Evolutionary conservation across 1,140 invertebrate genomes (phyloP), one percentile per base, ranked within the genome.

Genomic region (Protaetia brevitarsis): DNA sequence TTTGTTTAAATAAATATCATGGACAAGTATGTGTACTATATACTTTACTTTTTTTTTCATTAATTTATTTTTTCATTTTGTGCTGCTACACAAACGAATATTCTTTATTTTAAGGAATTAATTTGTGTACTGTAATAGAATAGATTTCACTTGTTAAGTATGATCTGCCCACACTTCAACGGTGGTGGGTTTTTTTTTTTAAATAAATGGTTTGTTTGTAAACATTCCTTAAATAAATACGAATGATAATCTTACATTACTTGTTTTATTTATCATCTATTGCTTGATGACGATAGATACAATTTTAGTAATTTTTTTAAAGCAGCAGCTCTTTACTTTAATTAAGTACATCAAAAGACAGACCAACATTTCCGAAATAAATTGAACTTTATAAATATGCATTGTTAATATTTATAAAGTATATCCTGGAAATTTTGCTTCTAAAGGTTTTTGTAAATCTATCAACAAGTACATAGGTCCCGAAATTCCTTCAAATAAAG

Each of bases 401-500:
- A n/a, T n/a, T n/a, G n/a, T n/a, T n/a, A n/a, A n/a, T n/a, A n/a
- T n/a, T n/a, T 77, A 79, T 30, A 79, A 63, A 5, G 74, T 77
- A 67, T 72, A 79, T 37, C 76, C 77, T 11, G 91, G 91, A 78
- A 93, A 92, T 78, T 85, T 86, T 1, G 90, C 85, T 4, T 81
- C 74, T 30, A 72, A 45, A 10, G 88, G 85, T 60, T 85, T 74
- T 58, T 84, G 76, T 4, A 92, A 72, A 73, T 92, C 89, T 28
- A 84, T 73, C 5, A 90, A 77, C 63, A 91, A 86, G 73, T 89
- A 92, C 71, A 91, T 83, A 3, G 88, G 84, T 16, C 89, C 89
- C 30, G 86, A 80, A 16, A 88, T 74, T 16, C 95, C 95, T 87
- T 96, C 94, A 80, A 91, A 96, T 7, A 97, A 79, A 0, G 93